Evolutionary conservation across 2,797 vertebrate genomes (phyloP), one percentile per base, ranked within the genome.

Genomic region (Gouania willdenowi): DNA sequence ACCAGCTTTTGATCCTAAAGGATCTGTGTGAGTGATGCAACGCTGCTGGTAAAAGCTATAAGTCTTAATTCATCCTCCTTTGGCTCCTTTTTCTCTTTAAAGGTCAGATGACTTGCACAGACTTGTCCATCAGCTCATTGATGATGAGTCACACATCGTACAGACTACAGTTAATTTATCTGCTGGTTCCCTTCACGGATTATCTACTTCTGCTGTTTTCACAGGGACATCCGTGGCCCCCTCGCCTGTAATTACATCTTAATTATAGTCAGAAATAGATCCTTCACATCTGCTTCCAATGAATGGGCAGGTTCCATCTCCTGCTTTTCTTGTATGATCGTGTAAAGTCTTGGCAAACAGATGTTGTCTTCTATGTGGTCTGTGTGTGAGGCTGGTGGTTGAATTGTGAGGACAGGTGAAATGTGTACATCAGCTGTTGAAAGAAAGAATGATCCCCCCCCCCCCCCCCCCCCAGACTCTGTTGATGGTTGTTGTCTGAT

Each of bases 241-340:
- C 18, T 39, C 28, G 40, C 47, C 82, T 87, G 46, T 89, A 89
- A 89, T 90, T 86, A 86, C 45, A 52, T 66, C 38, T 71, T 81
- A n/a, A 82, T 83, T 84, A 81, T 68, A 62, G 79, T 62, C 69
- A 85, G 85, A 85, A 86, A 77, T 78, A 57, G 63, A 82, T 67
- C 46, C 49, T 46, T 82, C 67, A 84, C 88, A 87, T 89, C 88
- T 89, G 87, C 81, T 88, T 81, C 54, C 77, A 77, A 77, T 88
- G 80, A 89, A 85, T 83, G 61, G 75, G 74, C 71, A 81, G 75
- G 71, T 75, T 56, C 43, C 65, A 39, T 58, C 56, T 63, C 54
- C 74, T 49, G 65, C 74, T 71, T 82, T 75, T n/a, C 55, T 66
- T 61, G 64, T 80, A 53, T 74, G 65, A 61, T 69, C 64, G 70